Evolutionary conservation across 2,797 vertebrate genomes (phyloP), one percentile per base, ranked within the genome.

Genomic region (Eulemur mongoz): DNA sequence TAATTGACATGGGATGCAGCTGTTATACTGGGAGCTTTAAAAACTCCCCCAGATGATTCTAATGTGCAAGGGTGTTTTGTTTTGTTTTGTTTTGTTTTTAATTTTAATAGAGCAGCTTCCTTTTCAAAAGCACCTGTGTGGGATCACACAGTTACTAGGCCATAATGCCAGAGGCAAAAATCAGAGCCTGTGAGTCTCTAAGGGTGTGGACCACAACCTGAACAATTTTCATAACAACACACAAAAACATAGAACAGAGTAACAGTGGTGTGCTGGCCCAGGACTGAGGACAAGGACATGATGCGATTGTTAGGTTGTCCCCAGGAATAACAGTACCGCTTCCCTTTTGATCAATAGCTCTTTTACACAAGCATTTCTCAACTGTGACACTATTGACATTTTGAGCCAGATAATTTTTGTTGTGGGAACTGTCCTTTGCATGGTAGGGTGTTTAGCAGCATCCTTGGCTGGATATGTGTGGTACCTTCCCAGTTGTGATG

Each of bases 31-130:
- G 73, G 59, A 76, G 20, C 11, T 89, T 85, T 85, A 79, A 82
- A 92, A 50, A 2, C 52, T 90, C 75, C 23, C 82, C 52, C 59
- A 86, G 67, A 70, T 70, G 32, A 96, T 86, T 89, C 89, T 89
- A 70, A 80, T 35, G 52, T 75, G 38, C 30, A 50, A 6, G 52
- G 40, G 20, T 7, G 35, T 59, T 79, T 38, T 8, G 52, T 54
- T 1, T 15, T 40, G 50, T 52, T 52, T 54, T 22, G 13, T 50
- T 52, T 43, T 43, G 43, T 52, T 52, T 52, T 57, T 2, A 63
- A 17, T 92, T 73, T 80, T 54, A 78, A 82, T 69, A 86, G 27
- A 73, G 80, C 43, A 81, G 20, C 79, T 81, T 94, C 76, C 57
- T 61, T 97, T 89, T 86, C 78, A 72, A 78, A 90, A 22, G 45